Base-by-base conservation (phyloP, 2,797 vertebrate species). In the Enteromius radiatus region DNA sequence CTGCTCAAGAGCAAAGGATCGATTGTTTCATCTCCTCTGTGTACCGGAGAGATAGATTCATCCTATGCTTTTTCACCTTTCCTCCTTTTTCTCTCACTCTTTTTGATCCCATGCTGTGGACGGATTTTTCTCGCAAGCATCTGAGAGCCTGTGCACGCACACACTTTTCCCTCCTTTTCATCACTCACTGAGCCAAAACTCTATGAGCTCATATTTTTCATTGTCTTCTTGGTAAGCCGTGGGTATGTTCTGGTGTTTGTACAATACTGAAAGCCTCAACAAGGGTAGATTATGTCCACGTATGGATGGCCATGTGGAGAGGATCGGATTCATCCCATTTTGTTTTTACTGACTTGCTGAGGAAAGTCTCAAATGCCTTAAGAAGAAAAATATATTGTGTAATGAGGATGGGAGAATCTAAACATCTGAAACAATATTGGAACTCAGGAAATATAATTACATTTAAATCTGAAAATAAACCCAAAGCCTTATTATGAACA, bases 11-110 rank as follows among this genome's bases (percentile, higher is more conserved):
- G 73, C 64, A 43, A 43, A 83, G 74, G 49, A 83, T 83, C 52
- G 81, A 83, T 83, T 83, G 73, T 56, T 83, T 77, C 73, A 77
- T 83, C 81, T 83, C 81, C 81, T 83, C 81, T 33, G 81, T 83
- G 81, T 76, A 83, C 73, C 33, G 38, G 21, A 76, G 81, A 76
- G 74, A 76, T 76, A 77, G 38, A 83, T 61, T 77, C 81, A 83
- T 83, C 81, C 64, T 19, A 68, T 76, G 73, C 81, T 69, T 76
- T 82, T 82, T 68, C 70, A 83, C 64, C 73, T 61, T 76, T 59
- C 28, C 74, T 68, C 26, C 33, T 36, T 76, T 68, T 76, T 59
- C 26, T 36, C 49, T 76, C 71, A 56, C 38, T 67, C 63, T 76
- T 76, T 82, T 77, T 83, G 73, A 83, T 83, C 64, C 38, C 64